phyloP scores from a whole-genome alignment of 2,113 vertebrate genomes.

The Gallinago media region DNA sequence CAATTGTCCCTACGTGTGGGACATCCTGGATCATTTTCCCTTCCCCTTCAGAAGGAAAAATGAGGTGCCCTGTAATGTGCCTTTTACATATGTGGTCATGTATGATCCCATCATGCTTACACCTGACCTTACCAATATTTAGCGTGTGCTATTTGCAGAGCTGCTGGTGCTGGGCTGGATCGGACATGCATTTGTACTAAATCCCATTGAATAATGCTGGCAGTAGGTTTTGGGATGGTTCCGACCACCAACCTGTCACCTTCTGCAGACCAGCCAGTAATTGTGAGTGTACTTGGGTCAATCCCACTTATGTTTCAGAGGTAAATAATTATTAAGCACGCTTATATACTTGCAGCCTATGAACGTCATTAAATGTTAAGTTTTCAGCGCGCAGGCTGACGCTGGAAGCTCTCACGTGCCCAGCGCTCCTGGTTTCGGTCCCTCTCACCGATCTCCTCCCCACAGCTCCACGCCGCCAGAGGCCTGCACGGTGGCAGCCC shows the following conservation, averaged over 20 bases:
- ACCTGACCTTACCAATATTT: neutral
- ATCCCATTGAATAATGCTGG: accelerated
- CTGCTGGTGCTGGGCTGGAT: accelerated
- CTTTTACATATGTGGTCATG: too few species aligned
- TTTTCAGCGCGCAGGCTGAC: too few species aligned
- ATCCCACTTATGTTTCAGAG: neutral
- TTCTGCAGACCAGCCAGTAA: neutral
- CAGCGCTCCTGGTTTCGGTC: accelerated
- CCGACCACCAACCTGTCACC: neutral
- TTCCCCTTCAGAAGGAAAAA: neutral
- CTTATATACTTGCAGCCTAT: accelerated
- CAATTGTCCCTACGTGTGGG: accelerated
- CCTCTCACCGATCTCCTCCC: neutral
- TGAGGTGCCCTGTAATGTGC: neutral
- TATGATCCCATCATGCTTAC: neutral
- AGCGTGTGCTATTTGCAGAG: neutral
- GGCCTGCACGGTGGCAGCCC: neutral
- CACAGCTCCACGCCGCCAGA: neutral
- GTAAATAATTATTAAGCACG: accelerated
- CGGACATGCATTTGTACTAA: accelerated
- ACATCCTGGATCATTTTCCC: neutral
- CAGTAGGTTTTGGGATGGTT: neutral
- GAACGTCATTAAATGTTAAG: accelerated
- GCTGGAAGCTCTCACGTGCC: neutral
- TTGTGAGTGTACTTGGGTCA: accelerated